A percentile compares a stretch with the other conserved stretches of the same genome.
phyloP scores from a whole-genome alignment of 2,888 invertebrate genomes.

The Apotomis capreana region DNA sequence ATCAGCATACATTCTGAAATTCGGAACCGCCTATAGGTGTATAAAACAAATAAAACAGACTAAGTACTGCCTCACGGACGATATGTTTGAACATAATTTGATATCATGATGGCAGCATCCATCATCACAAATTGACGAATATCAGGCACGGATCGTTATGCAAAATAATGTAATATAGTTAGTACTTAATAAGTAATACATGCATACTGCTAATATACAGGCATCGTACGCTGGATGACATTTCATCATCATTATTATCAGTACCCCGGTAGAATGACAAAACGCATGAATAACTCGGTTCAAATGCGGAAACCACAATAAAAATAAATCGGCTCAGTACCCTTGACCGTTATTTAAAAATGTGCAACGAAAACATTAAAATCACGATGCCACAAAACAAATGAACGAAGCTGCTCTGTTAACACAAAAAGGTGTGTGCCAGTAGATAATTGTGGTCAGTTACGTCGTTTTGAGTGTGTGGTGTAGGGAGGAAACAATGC shows the following conservation, averaged over 20 bases:
- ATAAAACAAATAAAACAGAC: slow-evolving; percentile 22
- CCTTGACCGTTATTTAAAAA: slow-evolving; percentile 17
- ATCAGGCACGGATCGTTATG: slow-evolving; percentile 37
- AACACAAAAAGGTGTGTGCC: background rate
- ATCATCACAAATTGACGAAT: slow-evolving; percentile 35
- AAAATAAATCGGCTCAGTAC: background rate
- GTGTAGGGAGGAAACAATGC: slow-evolving; percentile 24
- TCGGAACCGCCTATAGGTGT: slow-evolving; percentile 1
- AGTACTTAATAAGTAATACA: slow-evolving; percentile 16
- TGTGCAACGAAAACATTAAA: slow-evolving; percentile 26
- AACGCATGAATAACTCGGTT: background rate
- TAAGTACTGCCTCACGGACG: slow-evolving; percentile 12
- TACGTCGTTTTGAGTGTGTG: background rate
- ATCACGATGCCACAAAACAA: slow-evolving; percentile 18
- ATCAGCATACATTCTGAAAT: no score
- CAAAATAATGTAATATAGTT: slow-evolving; percentile 28
- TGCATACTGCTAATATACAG: background rate
- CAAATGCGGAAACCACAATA: background rate
- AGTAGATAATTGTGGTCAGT: background rate
- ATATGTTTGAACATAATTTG: slow-evolving; percentile 29
- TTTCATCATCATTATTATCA: background rate
- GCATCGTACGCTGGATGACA: background rate
- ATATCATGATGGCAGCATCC: slow-evolving; percentile 22
- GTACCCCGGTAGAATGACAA: background rate
- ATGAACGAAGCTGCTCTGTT: slow-evolving; percentile 7